Percentiles rank a stretch among this genome's conserved stretches.
Evolutionary conservation across 2,888 invertebrate genomes (phyloP).

Genomic region (Noctua pronuba): DNA sequence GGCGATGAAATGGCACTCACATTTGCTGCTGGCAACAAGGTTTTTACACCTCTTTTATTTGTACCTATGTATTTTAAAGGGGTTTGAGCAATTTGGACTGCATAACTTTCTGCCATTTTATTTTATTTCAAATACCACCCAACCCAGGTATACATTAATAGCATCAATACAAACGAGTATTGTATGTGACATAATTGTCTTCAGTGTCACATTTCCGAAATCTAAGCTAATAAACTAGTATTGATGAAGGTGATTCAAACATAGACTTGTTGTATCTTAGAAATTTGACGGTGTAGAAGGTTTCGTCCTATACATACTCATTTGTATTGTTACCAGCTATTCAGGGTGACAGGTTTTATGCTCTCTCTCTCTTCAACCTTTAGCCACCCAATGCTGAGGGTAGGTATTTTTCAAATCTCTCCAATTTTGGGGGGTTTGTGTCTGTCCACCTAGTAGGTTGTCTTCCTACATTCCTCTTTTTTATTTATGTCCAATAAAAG

Average conservation of each 20-base stretch:
- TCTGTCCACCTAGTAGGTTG: neutral
- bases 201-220: neutral
- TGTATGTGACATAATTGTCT: neutral
- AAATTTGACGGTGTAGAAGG: neutral
- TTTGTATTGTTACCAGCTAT: neutral
- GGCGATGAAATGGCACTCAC: conserved; percentile 95
- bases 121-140: neutral
- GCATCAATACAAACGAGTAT: neutral
- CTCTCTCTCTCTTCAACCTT: neutral
- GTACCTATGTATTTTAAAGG: neutral
- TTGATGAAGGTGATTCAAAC: neutral
- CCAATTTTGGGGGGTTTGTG: no score
- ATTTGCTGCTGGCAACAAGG: conserved; percentile 97
- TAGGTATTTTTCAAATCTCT: neutral
- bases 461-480: neutral
- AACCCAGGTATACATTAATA: neutral
- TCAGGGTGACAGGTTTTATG: neutral
- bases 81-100: neutral
- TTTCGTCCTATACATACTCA: neutral
- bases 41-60: conserved; percentile 71
- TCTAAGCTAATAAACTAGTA: neutral
- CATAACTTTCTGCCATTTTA: neutral
- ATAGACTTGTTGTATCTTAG: neutral
- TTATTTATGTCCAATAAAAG: neutral
- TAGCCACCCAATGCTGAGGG: neutral